phyloP scores from a whole-genome alignment of 2,797 vertebrate species.

The Tadarida brasiliensis region DNA sequence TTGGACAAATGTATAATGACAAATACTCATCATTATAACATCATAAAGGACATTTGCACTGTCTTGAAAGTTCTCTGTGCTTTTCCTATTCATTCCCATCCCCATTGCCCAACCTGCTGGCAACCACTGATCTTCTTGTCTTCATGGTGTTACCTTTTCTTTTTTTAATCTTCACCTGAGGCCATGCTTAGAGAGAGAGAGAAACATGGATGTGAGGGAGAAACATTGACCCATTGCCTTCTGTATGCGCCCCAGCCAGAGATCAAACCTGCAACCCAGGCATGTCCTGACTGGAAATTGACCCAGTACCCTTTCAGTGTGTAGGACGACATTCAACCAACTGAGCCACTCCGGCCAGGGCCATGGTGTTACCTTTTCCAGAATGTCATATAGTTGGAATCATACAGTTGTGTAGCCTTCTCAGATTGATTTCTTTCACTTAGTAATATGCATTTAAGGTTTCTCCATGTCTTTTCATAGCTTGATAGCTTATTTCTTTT shows the following conservation, averaged over 20 bases:
- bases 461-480: neutral
- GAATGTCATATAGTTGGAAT: neutral
- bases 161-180: no score
- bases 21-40: neutral
- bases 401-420: neutral
- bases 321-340: no score
- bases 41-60: neutral
- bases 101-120: no score
- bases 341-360: no score
- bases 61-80: neutral
- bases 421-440: neutral
- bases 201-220: no score
- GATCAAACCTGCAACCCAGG: no score
- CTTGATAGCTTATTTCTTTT: neutral
- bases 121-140: neutral
- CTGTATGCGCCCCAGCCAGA: no score
- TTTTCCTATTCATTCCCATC: neutral
- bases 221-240: no score
- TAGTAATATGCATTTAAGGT: neutral
- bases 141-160: neutral
- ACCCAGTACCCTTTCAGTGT: no score
- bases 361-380: neutral
- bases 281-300: no score
- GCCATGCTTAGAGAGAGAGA: no score
- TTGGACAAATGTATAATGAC: neutral